Evolutionary conservation across 1,140 invertebrate genomes (phyloP).

Genomic region (Aphelenchoides fujianensis): DNA sequence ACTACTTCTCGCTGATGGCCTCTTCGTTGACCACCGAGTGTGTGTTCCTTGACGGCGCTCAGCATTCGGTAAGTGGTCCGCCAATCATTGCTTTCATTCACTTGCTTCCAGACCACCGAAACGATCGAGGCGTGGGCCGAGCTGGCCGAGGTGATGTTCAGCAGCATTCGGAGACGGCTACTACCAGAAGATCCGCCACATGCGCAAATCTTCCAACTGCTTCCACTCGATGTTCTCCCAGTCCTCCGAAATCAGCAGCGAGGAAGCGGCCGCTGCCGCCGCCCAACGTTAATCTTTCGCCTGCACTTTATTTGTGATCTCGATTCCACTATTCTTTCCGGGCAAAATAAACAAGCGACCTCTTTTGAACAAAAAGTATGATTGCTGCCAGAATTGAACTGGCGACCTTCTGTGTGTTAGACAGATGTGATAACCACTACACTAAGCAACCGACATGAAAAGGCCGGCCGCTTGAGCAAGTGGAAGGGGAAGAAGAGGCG

Average conservation of each 20-base stretch:
- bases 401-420: too few species aligned
- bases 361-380: too few species aligned
- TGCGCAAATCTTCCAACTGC: slow-evolving; percentile 32
- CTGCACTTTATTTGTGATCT: not conserved
- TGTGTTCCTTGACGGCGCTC: slow-evolving; percentile 50
- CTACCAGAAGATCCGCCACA: slow-evolving; percentile 29
- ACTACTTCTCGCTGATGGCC: slow-evolving; percentile 53
- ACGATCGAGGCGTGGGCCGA: slow-evolving; percentile 53
- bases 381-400: too few species aligned
- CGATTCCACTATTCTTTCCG: too few species aligned
- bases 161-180: slow-evolving; percentile 47
- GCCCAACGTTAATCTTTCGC: not conserved
- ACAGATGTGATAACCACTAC: too few species aligned
- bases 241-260: slow-evolving; percentile 24
- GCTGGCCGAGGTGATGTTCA: slow-evolving; percentile 53
- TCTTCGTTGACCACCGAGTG: slow-evolving; percentile 53
- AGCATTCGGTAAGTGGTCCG: too few species aligned
- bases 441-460: too few species aligned
- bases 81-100: too few species aligned
- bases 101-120: too few species aligned
- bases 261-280: not conserved
- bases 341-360: too few species aligned
- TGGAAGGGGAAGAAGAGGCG: too few species aligned
- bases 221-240: slow-evolving; percentile 25
- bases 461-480: too few species aligned